Base-by-base conservation (phyloP, 2,797 vertebrate genomes). In the Falco concolor region DNA sequence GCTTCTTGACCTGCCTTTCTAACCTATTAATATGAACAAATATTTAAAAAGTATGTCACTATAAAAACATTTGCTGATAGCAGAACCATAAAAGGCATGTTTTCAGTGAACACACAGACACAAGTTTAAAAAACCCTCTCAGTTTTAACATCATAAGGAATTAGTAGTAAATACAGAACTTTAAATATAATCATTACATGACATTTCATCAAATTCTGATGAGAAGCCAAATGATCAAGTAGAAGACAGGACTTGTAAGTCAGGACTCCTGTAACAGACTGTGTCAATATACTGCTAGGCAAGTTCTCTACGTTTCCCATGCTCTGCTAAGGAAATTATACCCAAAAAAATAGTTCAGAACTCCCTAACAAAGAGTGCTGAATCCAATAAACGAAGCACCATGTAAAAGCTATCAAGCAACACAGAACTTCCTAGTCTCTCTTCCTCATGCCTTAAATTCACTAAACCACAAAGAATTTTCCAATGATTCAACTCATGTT, bases 1-100 rank as follows among this genome's bases (percentile, higher is more conserved):
- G 98, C 98, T 88, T 99, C 99, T 97, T 99, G 99, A 94, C 98
- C 99, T 61, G 98, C 98, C 97, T 99, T 99, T 94, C 99, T 98
- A 88, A 99, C 99, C 99, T 99, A 75, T 23, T 75, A 80, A 77
- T 17, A 28, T 7, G 8, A 69, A 87, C 75, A 79, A 59, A 32
- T 10, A 73, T 70, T 73, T 25, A 42, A 21, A 70, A 63, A 54
- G n/a, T 18, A 9, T 11, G 16, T 17, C 25, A 47, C 24, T 60
- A 9, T 4, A 38, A 50, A 81, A 70, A 59, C 1, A 34, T 28
- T 47, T 38, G 72, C 19, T 54, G 28, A 28, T 11, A 36, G 0
- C 3, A 91, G 36, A 79, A 56, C 3, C 12, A 74, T 32, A 61
- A 57, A 42, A 87, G 40, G 32, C 3, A 13, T 3, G 6, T 15